Conservation (phyloP, 2,113 vertebrate species). For the Eclectus roratus region DNA sequence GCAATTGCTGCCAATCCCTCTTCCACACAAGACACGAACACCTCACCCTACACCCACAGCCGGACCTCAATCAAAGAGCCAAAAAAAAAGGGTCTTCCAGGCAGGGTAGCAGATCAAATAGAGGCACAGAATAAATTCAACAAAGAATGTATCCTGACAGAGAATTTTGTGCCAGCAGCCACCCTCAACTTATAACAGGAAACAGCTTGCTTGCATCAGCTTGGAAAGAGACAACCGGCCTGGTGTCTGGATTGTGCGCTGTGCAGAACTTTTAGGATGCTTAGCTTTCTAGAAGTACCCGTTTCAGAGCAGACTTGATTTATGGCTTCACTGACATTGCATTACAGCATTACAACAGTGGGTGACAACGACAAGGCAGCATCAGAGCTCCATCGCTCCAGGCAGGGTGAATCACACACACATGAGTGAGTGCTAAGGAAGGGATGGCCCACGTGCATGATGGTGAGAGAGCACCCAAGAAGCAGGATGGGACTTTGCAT, state of each 20-base stretch:
- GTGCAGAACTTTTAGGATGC: background rate
- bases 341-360: background rate
- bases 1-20: background rate
- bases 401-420: background rate
- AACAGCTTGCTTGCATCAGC: background rate
- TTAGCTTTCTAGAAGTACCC: background rate
- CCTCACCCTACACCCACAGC: background rate
- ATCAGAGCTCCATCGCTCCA: background rate
- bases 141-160: background rate
- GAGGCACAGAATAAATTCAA: background rate
- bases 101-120: background rate
- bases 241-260: background rate
- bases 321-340: background rate
- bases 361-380: background rate
- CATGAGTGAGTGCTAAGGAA: background rate
- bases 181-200: background rate
- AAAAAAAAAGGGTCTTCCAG: background rate
- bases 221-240: background rate
- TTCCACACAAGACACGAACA: background rate
- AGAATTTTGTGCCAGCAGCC: background rate
- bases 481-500: background rate
- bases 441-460: fast-evolving
- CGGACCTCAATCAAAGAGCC: background rate
- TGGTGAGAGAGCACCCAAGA: background rate
- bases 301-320: background rate